Evolutionary conservation across 2,797 vertebrate species (phyloP).

Genomic region (Meriones psammophilus): DNA sequence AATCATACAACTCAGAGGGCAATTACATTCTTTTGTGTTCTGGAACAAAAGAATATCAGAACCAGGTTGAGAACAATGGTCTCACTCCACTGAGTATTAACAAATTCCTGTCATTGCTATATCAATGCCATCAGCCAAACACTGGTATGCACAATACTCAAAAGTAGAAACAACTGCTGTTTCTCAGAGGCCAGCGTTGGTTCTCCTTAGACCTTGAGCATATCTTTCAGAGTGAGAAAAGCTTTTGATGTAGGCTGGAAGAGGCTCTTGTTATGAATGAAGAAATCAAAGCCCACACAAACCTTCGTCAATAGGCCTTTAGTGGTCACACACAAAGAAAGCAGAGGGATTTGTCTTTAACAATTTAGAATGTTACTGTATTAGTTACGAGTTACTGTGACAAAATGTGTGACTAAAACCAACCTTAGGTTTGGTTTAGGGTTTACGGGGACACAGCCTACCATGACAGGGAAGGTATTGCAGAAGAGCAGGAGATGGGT

Average conservation of each 20-base stretch:
- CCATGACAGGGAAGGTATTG: not conserved
- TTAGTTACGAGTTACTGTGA: not conserved
- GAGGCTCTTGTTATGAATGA: not conserved
- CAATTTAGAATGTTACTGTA: not conserved
- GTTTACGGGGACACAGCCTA: not conserved
- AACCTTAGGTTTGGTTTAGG: not conserved
- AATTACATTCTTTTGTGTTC: not conserved
- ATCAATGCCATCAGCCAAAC: not conserved
- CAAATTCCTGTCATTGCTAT: conserved; percentile 33
- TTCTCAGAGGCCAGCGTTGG: not conserved
- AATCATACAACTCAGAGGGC: conserved; percentile 24
- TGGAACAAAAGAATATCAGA: not conserved
- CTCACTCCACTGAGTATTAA: not conserved
- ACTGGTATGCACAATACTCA: not conserved
- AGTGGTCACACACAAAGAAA: no score
- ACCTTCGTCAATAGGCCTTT: not conserved
- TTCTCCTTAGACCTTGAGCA: not conserved
- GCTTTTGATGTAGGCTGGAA: no score
- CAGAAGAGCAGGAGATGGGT: not conserved
- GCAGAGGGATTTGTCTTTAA: not conserved
- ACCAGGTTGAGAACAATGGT: not conserved
- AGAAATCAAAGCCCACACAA: not conserved
- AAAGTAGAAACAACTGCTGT: not conserved
- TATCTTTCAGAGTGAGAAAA: not conserved
- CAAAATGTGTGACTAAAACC: not conserved